These are phyloP conservation scores for Habropoda laboriosa DNA, from an alignment of 1,140 invertebrate genomes.

Conservation along the genomic window DNA sequence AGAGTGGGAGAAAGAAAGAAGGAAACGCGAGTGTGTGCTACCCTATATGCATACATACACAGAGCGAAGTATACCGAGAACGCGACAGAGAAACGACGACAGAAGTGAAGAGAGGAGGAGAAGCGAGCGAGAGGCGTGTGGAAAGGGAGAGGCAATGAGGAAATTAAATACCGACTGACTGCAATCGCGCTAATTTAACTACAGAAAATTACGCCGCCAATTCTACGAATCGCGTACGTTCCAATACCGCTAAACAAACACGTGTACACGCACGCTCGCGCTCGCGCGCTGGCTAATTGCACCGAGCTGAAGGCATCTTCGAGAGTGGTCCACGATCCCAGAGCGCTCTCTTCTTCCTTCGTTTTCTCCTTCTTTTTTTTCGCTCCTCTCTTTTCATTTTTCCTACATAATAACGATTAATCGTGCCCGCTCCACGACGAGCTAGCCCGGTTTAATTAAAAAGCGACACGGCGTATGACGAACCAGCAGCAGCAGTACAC, in stretches of 20 bases:
- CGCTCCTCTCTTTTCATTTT: conserved; percentile 66
- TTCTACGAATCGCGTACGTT: conserved; percentile 35
- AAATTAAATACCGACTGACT: conserved; percentile 48
- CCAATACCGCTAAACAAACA: conserved; percentile 40
- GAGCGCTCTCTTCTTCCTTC: too few relatives aligned
- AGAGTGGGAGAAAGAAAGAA: too few relatives aligned
- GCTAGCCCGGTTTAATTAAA: conserved; percentile 65
- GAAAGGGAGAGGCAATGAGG: conserved; percentile 23
- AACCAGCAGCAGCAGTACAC: conserved; percentile 9
- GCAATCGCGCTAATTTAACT: conserved; percentile 54
- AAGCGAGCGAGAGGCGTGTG: not conserved
- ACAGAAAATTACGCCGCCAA: conserved; percentile 47
- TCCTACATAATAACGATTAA: conserved; percentile 67
- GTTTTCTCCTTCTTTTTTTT: too few relatives aligned
- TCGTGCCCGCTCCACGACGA: conserved; percentile 39
- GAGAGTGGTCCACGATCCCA: conserved; percentile 7
- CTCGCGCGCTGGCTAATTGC: conserved; percentile 18
- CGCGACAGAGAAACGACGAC: not conserved
- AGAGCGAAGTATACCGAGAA: too few relatives aligned
- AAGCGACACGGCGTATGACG: conserved; percentile 62
- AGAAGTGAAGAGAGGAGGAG: too few relatives aligned
- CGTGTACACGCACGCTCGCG: not conserved
- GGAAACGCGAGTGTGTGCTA: not conserved
- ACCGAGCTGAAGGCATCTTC: conserved; percentile 26
- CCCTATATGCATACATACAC: too few relatives aligned